These are phyloP conservation scores for Arctocebus calabarensis DNA, from an alignment of 2,797 vertebrate species.

Conservation along the genomic window DNA sequence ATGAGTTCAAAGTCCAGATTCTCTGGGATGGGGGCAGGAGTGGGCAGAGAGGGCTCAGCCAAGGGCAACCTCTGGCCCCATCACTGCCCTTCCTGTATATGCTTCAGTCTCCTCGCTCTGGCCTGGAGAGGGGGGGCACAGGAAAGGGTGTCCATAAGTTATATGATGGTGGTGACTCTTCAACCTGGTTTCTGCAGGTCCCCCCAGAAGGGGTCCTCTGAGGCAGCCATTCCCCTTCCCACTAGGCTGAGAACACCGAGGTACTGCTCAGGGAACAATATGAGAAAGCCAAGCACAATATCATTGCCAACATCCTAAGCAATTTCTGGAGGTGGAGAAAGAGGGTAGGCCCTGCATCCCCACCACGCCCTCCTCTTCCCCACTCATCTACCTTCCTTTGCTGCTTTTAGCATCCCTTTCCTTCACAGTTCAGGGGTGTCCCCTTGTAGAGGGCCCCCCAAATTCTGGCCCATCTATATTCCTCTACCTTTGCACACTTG, in stretches of 20 bases:
- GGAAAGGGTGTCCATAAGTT: not conserved
- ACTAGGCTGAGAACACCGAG: not conserved
- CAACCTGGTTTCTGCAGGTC: not conserved
- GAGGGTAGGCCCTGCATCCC: not conserved
- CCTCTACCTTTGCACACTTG: not conserved
- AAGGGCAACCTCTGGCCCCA: not conserved
- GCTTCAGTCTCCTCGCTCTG: not conserved
- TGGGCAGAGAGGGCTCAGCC: not conserved
- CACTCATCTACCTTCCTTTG: not conserved
- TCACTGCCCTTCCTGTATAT: not conserved
- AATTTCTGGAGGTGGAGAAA: slow-evolving; percentile 62
- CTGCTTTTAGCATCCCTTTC: not conserved
- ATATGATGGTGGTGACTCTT: not conserved
- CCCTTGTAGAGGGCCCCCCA: not conserved
- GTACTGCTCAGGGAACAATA: not conserved
- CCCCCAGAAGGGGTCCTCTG: fast-evolving
- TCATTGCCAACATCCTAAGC: slow-evolving; percentile 56
- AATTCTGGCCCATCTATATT: not conserved
- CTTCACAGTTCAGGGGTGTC: not conserved
- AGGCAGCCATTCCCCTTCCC: not conserved
- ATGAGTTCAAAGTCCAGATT: not conserved
- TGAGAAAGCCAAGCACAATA: slow-evolving; percentile 30
- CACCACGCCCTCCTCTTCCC: not conserved
- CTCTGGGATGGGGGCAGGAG: not conserved
- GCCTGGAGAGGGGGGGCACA: not conserved